phyloP scores from a whole-genome alignment of 2,888 invertebrate species.

The Microctonus brassicae region DNA sequence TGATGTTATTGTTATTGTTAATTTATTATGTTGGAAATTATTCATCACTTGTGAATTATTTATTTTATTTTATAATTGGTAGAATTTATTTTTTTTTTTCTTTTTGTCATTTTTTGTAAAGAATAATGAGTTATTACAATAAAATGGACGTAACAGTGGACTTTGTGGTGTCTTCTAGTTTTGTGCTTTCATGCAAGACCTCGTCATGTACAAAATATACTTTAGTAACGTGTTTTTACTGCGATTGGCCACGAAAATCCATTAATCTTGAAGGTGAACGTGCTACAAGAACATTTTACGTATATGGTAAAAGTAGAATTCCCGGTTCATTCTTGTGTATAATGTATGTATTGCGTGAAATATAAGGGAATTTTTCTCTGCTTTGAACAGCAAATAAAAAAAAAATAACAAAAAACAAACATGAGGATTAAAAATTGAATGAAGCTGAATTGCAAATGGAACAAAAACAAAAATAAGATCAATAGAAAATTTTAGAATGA shows the following conservation, averaged over 20 bases:
- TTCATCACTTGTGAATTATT: too few species aligned
- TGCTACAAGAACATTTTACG: constrained; percentile 9
- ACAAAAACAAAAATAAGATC: too few species aligned
- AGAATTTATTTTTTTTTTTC: background rate
- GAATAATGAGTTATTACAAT: background rate
- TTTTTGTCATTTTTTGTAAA: background rate
- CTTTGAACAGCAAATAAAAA: constrained; percentile 10
- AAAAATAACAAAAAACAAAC: too few species aligned
- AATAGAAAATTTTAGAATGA: too few species aligned
- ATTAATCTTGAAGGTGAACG: constrained; percentile 38
- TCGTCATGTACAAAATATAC: constrained; percentile 23
- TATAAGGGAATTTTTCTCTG: background rate
- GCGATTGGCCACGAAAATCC: constrained; percentile 39
- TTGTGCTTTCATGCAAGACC: constrained; percentile 20
- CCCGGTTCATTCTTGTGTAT: constrained; percentile 15
- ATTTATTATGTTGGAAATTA: too few species aligned
- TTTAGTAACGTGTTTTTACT: constrained; percentile 2
- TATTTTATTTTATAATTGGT: too few species aligned
- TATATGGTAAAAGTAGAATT: constrained; percentile 13
- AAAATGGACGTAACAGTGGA: background rate
- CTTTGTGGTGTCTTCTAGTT: background rate
- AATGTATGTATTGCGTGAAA: background rate
- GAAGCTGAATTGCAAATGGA: background rate
- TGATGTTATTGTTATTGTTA: too few species aligned
- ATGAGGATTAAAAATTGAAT: constrained; percentile 26